Evolutionary conservation across 2,797 vertebrate species (phyloP).

Genomic region (Mormyrops attenuatus): DNA sequence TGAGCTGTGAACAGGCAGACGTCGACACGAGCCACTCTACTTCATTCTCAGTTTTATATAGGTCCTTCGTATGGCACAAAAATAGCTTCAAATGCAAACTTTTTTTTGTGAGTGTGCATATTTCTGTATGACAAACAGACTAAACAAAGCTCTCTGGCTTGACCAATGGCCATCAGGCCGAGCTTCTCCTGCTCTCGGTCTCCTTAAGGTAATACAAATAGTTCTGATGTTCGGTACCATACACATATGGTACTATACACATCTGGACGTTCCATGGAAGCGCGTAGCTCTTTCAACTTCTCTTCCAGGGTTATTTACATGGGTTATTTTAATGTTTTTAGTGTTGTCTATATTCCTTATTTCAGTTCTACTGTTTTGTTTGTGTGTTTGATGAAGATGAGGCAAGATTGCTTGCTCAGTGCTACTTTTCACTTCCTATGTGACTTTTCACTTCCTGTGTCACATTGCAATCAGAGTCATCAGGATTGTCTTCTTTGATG

Average conservation of each 20-base stretch:
- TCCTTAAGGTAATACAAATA: constrained; percentile 43
- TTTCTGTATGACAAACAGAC: constrained; percentile 67
- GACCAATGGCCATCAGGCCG: constrained; percentile 44
- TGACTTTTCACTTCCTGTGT: neutral
- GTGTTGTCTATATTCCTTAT: neutral
- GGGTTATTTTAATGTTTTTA: constrained; percentile 33
- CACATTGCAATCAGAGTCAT: neutral
- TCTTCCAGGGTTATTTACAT: constrained; percentile 27
- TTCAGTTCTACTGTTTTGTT: neutral
- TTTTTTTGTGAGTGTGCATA: constrained; percentile 53
- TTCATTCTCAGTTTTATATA: neutral
- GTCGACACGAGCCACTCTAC: neutral
- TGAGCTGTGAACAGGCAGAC: neutral
- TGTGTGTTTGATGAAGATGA: neutral
- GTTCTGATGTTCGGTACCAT: constrained; percentile 37
- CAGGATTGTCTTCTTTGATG: neutral
- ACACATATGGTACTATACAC: constrained; percentile 28
- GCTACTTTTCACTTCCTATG: neutral
- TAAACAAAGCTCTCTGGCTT: constrained; percentile 57
- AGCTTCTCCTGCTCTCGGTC: constrained; percentile 32
- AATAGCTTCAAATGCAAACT: constrained; percentile 38
- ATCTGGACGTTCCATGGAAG: neutral
- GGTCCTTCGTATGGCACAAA: constrained; percentile 26
- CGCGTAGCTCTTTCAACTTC: neutral
- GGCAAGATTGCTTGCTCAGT: neutral